These are phyloP conservation scores for Barypeithes pellucidus DNA, from an alignment of 2,888 invertebrate genomes.

Conservation along the genomic window DNA sequence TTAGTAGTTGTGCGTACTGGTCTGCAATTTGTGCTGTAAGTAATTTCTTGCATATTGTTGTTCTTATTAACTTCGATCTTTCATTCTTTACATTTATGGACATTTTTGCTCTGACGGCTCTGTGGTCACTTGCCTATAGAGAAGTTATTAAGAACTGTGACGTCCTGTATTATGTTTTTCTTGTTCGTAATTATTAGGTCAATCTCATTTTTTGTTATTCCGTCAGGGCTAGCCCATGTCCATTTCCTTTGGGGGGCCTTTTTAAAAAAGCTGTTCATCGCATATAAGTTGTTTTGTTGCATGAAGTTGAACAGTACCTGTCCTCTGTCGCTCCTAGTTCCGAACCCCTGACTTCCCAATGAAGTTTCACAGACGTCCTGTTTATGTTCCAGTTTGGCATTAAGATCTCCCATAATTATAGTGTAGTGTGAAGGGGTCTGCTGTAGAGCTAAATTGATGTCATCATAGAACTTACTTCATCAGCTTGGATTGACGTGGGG, in stretches of 20 bases:
- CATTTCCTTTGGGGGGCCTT: not conserved
- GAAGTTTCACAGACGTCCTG: not conserved
- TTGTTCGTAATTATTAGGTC: not conserved
- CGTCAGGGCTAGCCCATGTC: not conserved
- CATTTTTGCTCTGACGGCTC: no score
- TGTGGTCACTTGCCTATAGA: no score
- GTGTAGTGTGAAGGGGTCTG: not conserved
- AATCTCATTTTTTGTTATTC: not conserved
- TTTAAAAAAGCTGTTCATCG: conserved; percentile 27
- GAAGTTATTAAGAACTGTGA: not conserved
- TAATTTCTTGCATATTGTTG: no score
- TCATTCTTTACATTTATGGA: no score
- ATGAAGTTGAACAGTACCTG: conserved; percentile 6
- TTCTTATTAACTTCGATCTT: no score
- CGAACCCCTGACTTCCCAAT: not conserved
- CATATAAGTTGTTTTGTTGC: not conserved
- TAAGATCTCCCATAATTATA: conserved; percentile 10
- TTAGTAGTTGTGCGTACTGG: not conserved
- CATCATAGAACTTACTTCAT: conserved; percentile 16
- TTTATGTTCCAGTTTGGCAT: not conserved
- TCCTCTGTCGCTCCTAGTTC: not conserved
- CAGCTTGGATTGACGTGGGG: conserved; percentile 16
- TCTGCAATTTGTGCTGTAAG: no score
- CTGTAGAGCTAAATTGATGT: not conserved
- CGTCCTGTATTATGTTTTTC: not conserved